phyloP scores from a whole-genome alignment of 2,797 vertebrate species.

The Gambelia wislizenii region DNA sequence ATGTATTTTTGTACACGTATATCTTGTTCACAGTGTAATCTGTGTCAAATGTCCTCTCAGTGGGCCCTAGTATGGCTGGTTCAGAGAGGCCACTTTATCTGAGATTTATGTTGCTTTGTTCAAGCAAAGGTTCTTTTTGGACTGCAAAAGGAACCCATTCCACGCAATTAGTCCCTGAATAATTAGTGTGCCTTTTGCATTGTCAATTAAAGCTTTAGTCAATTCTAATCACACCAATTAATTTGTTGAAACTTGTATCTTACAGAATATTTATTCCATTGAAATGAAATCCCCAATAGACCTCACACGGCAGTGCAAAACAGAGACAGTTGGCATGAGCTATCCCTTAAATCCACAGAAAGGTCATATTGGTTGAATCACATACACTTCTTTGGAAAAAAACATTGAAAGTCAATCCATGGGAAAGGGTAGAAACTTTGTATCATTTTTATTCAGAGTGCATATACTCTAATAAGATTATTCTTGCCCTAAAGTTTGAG shows the following conservation, averaged over 20 bases:
- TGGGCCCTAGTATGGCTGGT: neutral
- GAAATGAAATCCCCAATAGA: neutral
- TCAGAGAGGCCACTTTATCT: neutral
- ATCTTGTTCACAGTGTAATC: neutral
- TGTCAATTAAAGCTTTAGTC: conserved; percentile 24
- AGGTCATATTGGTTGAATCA: neutral
- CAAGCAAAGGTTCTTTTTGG: neutral
- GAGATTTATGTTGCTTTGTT: neutral
- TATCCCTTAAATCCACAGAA: neutral
- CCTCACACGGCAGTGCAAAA: neutral
- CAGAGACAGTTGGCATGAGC: neutral
- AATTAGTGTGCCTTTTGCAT: neutral
- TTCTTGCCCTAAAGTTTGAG: neutral
- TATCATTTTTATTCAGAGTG: neutral
- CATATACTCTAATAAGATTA: neutral
- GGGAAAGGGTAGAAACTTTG: neutral
- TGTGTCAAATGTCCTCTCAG: neutral
- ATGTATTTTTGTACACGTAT: neutral
- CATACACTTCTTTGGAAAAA: neutral
- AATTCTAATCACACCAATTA: conserved; percentile 19
- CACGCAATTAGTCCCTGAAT: neutral
- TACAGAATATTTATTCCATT: conserved; percentile 11
- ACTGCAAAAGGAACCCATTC: neutral
- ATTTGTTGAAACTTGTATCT: conserved; percentile 25
- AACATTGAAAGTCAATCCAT: neutral